These are phyloP conservation scores for Coregonus sp. DNA, from an alignment of 2,797 vertebrate species.

Conservation along the genomic window DNA sequence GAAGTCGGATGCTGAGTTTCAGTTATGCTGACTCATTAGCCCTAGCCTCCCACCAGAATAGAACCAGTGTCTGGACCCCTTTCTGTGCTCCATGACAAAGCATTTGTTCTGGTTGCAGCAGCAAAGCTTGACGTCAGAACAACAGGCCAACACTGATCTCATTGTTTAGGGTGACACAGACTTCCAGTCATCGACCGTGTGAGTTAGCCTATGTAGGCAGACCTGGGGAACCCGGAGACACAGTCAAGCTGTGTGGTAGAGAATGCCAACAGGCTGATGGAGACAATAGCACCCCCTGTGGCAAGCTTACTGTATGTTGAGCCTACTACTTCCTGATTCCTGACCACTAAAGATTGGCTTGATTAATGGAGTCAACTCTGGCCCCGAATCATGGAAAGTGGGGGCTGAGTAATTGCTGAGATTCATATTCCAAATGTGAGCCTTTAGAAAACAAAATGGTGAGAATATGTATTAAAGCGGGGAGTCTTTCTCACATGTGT, in stretches of 20 bases:
- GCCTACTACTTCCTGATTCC: constrained; percentile 29
- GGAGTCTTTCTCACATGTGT: constrained; percentile 52
- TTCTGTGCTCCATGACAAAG: constrained; percentile 63
- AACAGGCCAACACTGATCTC: constrained; percentile 66
- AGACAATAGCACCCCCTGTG: constrained; percentile 58
- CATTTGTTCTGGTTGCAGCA: constrained; percentile 61
- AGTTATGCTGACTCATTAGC: constrained; percentile 53
- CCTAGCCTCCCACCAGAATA: constrained; percentile 62
- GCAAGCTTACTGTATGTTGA: constrained; percentile 12
- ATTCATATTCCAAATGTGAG: constrained; percentile 43
- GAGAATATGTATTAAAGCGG: constrained; percentile 52
- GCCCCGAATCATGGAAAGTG: constrained; percentile 21
- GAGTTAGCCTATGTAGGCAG: constrained; percentile 58
- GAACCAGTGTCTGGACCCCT: background rate
- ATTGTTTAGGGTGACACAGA: constrained; percentile 70
- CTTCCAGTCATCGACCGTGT: constrained; percentile 60
- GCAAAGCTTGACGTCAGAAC: constrained; percentile 57
- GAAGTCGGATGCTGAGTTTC: constrained; percentile 29
- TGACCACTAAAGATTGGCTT: constrained; percentile 29
- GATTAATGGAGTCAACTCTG: constrained; percentile 13
- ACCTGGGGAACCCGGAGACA: constrained; percentile 38
- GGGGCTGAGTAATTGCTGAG: constrained; percentile 32
- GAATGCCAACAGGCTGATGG: background rate
- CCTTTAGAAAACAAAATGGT: constrained; percentile 49
- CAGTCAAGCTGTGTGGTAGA: constrained; percentile 24